Evolutionary conservation across 1,140 invertebrate species (phyloP).

Genomic region (Cylas formicarius): DNA sequence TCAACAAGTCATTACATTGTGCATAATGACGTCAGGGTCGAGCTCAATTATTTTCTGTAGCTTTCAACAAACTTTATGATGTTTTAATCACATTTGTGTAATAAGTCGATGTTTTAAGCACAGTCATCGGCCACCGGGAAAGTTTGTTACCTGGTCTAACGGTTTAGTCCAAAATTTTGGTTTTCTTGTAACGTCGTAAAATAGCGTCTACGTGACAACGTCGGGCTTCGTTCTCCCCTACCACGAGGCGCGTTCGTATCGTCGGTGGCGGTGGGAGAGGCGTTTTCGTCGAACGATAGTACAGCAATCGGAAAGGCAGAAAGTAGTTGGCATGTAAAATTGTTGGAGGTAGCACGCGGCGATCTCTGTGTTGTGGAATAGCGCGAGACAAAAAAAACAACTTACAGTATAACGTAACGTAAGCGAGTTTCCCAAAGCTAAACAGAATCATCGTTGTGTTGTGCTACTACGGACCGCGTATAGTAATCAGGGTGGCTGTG

Average conservation of each 20-base stretch:
- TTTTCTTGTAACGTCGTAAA: too few relatives aligned
- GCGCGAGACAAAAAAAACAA: too few relatives aligned
- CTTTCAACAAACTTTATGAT: too few relatives aligned
- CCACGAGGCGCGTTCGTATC: slow-evolving; percentile 2
- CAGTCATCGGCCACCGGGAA: too few relatives aligned
- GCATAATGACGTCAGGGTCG: too few relatives aligned
- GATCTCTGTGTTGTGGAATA: slow-evolving; percentile 34
- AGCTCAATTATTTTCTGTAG: too few relatives aligned
- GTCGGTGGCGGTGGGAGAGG: slow-evolving; percentile 12
- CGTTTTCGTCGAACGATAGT: slow-evolving; percentile 11
- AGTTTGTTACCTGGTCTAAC: too few relatives aligned
- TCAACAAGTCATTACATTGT: too few relatives aligned
- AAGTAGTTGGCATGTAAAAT: slow-evolving; percentile 15
- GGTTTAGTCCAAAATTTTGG: too few relatives aligned
- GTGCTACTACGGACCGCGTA: slow-evolving; percentile 22
- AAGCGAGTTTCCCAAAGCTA: slow-evolving; percentile 38
- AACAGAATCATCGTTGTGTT: slow-evolving; percentile 32
- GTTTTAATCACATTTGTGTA: too few relatives aligned
- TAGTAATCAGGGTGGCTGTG: slow-evolving; percentile 24
- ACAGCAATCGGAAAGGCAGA: slow-evolving; percentile 7
- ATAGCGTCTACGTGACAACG: not conserved
- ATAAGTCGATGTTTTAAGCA: too few relatives aligned
- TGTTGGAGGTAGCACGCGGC: slow-evolving; percentile 19
- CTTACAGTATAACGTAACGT: slow-evolving; percentile 25
- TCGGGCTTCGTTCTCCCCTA: not conserved